phyloP scores from a whole-genome alignment of 1,140 invertebrate species.

The Tetramorium parvispinum region DNA sequence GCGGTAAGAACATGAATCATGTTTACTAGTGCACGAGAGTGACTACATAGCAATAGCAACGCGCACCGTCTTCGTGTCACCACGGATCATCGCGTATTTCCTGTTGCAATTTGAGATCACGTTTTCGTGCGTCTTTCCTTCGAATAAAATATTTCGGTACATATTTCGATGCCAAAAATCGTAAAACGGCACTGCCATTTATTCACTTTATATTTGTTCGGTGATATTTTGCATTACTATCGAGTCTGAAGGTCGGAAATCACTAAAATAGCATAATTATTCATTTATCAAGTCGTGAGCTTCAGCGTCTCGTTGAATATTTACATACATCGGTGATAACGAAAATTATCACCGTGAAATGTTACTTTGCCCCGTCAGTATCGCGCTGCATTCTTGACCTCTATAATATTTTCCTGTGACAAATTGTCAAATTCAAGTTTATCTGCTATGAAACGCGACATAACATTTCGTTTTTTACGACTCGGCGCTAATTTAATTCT shows the following conservation, averaged over 20 bases:
- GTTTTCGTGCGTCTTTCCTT: background rate
- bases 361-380: background rate
- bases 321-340: background rate
- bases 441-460: background rate
- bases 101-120: background rate
- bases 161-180: background rate
- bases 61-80: background rate
- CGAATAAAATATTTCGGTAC: background rate
- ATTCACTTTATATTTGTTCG: background rate
- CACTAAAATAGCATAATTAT: constrained; percentile 5
- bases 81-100: background rate
- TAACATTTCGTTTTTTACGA: constrained; percentile 1
- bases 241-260: background rate
- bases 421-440: constrained; percentile 24
- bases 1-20: constrained; percentile 66
- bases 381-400: background rate
- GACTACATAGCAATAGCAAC: background rate
- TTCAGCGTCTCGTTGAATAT: background rate
- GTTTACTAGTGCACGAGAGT: background rate
- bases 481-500: constrained; percentile 7
- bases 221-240: background rate
- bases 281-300: background rate
- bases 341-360: background rate
- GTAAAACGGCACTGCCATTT: background rate
- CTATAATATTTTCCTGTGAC: background rate